phyloP scores from a whole-genome alignment of 2,888 invertebrate genomes.

The Erannis defoliaria region DNA sequence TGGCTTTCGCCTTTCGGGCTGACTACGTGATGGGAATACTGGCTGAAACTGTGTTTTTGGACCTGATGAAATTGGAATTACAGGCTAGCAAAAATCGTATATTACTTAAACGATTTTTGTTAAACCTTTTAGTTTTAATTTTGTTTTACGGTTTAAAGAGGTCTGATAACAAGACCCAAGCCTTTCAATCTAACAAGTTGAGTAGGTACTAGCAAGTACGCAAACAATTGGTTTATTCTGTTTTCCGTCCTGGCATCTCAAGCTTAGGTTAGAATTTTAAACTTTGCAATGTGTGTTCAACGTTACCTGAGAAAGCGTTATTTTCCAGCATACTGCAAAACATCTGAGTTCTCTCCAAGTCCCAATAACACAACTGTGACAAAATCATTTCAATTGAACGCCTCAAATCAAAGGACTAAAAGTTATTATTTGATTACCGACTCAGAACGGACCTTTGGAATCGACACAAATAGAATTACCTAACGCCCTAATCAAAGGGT shows the following conservation, averaged over 20 bases:
- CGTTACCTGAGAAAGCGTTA: too few relatives aligned
- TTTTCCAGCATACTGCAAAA: background rate
- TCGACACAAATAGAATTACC: slow-evolving; percentile 34
- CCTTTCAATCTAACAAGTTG: too few relatives aligned
- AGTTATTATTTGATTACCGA: slow-evolving; percentile 25
- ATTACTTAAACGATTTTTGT: background rate
- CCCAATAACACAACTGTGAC: background rate
- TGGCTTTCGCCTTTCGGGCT: slow-evolving; percentile 40
- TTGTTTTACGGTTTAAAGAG: too few relatives aligned
- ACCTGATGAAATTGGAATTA: slow-evolving; percentile 9
- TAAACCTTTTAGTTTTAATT: too few relatives aligned
- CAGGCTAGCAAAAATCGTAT: slow-evolving; percentile 2
- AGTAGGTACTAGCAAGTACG: too few relatives aligned
- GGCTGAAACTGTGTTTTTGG: slow-evolving; percentile 29
- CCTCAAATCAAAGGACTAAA: slow-evolving; percentile 18
- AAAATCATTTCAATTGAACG: slow-evolving; percentile 8
- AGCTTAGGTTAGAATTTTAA: too few relatives aligned
- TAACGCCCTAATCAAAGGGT: slow-evolving; percentile 66
- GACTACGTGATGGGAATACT: slow-evolving; percentile 39
- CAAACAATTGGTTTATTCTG: background rate
- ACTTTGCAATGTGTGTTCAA: too few relatives aligned
- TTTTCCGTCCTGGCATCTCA: too few relatives aligned
- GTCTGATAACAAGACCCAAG: too few relatives aligned
- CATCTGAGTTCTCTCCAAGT: background rate
- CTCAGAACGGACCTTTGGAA: slow-evolving; percentile 21